A percentile compares a stretch with the other conserved stretches of the same genome.
Conservation (phyloP, 2,797 vertebrate genomes). For the Caiman crocodilus region DNA sequence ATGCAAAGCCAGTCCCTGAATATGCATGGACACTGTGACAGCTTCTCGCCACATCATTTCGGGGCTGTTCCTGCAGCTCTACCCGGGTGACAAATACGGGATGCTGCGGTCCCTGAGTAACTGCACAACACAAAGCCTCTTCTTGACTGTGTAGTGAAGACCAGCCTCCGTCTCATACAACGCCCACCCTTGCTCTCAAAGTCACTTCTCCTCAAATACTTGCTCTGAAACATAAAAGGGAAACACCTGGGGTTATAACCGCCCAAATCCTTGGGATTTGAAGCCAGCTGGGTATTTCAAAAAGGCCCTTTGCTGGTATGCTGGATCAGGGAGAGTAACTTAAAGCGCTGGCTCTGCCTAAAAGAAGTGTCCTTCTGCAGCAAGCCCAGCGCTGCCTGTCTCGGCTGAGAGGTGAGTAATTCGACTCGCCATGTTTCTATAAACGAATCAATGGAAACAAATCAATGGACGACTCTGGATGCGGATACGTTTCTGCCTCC, state of each 20-base stretch:
- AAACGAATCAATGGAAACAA: conserved; percentile 35
- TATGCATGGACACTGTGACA: too few species aligned
- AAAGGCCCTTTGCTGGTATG: neutral
- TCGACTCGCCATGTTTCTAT: neutral
- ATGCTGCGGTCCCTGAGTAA: neutral
- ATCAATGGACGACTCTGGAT: neutral
- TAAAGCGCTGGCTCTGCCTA: conserved; percentile 3
- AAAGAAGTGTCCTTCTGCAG: neutral
- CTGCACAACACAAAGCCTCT: neutral
- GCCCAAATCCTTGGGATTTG: neutral
- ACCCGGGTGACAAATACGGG: too few species aligned
- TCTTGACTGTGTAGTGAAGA: accelerated
- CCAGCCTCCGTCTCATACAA: accelerated
- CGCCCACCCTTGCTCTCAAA: accelerated
- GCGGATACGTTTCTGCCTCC: neutral
- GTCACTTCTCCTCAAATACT: neutral
- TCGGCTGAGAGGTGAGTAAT: neutral
- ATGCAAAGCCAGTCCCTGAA: too few species aligned
- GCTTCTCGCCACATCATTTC: too few species aligned
- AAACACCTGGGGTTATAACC: neutral
- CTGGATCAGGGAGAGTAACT: neutral
- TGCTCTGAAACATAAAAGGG: neutral
- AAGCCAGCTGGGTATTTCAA: neutral
- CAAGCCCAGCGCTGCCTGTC: neutral
- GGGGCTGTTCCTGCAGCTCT: too few species aligned